Evolutionary conservation across 2,113 vertebrate genomes (phyloP), one percentile per base, ranked within the genome.

Genomic region (Lepus europaeus): DNA sequence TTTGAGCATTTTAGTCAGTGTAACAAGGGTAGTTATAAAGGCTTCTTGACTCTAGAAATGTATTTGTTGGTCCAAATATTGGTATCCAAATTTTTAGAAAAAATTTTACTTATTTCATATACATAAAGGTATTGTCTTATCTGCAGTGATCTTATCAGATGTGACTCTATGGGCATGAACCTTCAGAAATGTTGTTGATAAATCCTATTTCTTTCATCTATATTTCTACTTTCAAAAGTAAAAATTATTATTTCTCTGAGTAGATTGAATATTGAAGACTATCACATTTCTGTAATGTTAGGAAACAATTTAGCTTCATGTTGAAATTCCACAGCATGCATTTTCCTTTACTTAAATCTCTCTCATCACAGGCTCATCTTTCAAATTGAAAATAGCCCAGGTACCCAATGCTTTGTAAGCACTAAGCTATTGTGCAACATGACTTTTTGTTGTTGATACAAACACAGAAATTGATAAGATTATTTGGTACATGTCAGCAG

Each of bases 381-480:
- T 81, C 22, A 72, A 64, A 64, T 82, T 91, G 69, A 80, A 93
- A 93, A 72, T 79, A 85, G 59, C 25, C 25, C 51, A 56, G 69
- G 31, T 76, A 45, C 56, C 56, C 81, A 87, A 61, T 83, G 19
- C 78, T 96, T 87, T 81, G 51, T 16, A 83, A 64, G 56, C n/a
- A 49, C 27, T 49, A 90, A 78, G 63, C 69, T 90, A 84, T 49
- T 90, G 33, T 77, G 16, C 76, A 64, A 74, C 53, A 29, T 66
- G 78, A n/a, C 78, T 79, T 95, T 92, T 96, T 95, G 61, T 81
- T 97, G 49, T 91, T 36, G 17, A 85, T 49, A 69, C 59, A 78
- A 51, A 88, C 88, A 31, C 5, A 95, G 36, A 53, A 88, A 95
- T 86, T 95, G 66, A 78, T 95, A 74, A 79, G 70, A 89, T 87